Evolutionary conservation across 2,888 invertebrate genomes (phyloP).

Genomic region (Xanthostigma xanthostigma): DNA sequence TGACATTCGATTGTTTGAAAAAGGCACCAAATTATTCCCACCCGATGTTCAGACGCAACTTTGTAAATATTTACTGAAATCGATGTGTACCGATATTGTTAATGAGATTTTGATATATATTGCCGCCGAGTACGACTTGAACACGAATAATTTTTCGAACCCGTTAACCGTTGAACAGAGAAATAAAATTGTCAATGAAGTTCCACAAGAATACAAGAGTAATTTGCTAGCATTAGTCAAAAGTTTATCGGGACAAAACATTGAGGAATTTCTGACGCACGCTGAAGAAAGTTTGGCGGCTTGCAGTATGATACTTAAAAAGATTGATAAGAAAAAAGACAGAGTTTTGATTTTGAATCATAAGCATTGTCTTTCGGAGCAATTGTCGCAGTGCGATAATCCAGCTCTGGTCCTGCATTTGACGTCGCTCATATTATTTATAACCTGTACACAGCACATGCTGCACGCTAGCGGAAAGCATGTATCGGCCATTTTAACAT

Average conservation of each 20-base stretch:
- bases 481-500: slow-evolving; percentile 64
- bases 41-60: slow-evolving; percentile 49
- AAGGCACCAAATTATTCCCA: slow-evolving; percentile 52
- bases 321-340: slow-evolving; percentile 81
- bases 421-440: slow-evolving; percentile 63
- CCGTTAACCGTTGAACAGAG: slow-evolving; percentile 46
- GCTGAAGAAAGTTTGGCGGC: slow-evolving; percentile 54
- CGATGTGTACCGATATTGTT: slow-evolving; percentile 67
- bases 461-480: slow-evolving; percentile 89
- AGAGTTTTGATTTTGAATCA: slow-evolving; percentile 62
- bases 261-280: slow-evolving; percentile 68
- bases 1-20: slow-evolving; percentile 66
- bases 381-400: slow-evolving; percentile 58
- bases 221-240: slow-evolving; percentile 52
- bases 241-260: slow-evolving; percentile 46
- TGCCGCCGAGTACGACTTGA: slow-evolving; percentile 55
- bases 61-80: slow-evolving; percentile 70
- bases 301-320: slow-evolving; percentile 70
- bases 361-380: slow-evolving; percentile 64
- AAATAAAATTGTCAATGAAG: slow-evolving; percentile 52
- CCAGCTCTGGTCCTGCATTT: slow-evolving; percentile 68
- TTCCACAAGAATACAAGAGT: slow-evolving; percentile 50
- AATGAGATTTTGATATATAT: slow-evolving; percentile 66
- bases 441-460: slow-evolving; percentile 63
- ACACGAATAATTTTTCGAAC: slow-evolving; percentile 38